phyloP scores from a whole-genome alignment of 2,113 vertebrate genomes.

The Athene noctua region DNA sequence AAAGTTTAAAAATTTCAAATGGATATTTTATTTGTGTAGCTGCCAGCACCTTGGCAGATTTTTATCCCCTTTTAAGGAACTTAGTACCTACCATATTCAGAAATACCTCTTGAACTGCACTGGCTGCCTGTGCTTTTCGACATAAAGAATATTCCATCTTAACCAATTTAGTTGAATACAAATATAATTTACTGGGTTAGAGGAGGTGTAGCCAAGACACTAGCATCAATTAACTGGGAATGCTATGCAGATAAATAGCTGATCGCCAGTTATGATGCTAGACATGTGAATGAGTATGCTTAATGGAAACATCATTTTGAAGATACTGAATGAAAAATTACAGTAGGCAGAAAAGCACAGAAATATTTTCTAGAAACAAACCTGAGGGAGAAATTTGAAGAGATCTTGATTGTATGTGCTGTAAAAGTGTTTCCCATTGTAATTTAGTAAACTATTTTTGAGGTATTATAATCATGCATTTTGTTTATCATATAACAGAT shows the following conservation, averaged over 20 bases:
- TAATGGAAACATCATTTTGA: neutral
- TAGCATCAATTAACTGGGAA: neutral
- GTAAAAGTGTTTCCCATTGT: neutral
- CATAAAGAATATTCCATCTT: neutral
- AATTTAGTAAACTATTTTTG: neutral
- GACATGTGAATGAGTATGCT: rapidly evolving
- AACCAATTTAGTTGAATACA: neutral
- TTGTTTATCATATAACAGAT: neutral
- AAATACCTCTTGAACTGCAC: neutral
- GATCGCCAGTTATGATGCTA: neutral
- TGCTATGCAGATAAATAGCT: neutral
- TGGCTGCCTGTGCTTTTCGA: neutral
- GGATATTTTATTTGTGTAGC: neutral
- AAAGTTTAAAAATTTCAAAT: neutral
- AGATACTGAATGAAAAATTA: neutral
- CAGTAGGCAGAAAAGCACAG: neutral
- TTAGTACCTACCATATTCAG: neutral
- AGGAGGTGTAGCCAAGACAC: neutral
- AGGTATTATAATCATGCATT: neutral
- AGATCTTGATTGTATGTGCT: neutral
- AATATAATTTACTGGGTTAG: neutral
- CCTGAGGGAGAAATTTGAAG: neutral
- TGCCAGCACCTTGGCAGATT: neutral
- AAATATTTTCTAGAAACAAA: neutral
- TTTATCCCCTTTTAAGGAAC: neutral